Percentiles rank a stretch among this genome's conserved stretches.
These are phyloP conservation scores for Bombus soroeensis DNA, from an alignment of 1,140 invertebrate species.

Conservation along the genomic window DNA sequence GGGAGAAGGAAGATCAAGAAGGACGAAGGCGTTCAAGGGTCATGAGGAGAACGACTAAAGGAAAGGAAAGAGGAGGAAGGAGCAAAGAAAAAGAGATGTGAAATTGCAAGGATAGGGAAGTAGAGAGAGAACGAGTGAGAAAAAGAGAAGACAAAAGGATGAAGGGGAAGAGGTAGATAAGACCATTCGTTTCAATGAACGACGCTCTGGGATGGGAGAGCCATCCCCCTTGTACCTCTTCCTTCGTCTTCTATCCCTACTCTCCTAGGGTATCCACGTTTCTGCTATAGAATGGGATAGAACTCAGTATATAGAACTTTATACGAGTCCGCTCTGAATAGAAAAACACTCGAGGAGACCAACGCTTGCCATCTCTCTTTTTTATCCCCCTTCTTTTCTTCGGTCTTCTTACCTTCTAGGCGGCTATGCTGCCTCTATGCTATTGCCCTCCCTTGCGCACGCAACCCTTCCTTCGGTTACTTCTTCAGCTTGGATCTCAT, in stretches of 20 bases:
- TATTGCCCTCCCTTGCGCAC: slow-evolving; percentile 32
- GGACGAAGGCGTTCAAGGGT: slow-evolving; percentile 47
- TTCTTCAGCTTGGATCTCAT: slow-evolving; percentile 73
- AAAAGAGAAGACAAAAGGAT: slow-evolving; percentile 53
- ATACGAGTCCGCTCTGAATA: slow-evolving; percentile 75
- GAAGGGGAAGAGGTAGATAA: slow-evolving; percentile 69
- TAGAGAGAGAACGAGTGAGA: background rate
- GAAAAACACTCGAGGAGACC: slow-evolving; percentile 78
- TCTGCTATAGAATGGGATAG: slow-evolving; percentile 70
- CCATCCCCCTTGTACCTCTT: slow-evolving; percentile 56
- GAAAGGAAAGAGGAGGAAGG: background rate
- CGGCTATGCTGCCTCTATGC: background rate
- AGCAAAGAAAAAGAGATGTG: slow-evolving; percentile 18
- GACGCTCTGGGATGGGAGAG: slow-evolving; percentile 69
- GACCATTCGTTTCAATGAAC: slow-evolving; percentile 81
- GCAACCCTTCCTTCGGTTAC: slow-evolving; percentile 56
- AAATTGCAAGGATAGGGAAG: slow-evolving; percentile 54
- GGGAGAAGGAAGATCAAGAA: slow-evolving; percentile 36
- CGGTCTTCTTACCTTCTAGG: background rate
- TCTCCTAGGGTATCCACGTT: slow-evolving; percentile 53
- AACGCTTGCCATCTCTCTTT: slow-evolving; percentile 52
- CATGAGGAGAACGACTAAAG: slow-evolving; percentile 4
- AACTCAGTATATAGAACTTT: slow-evolving; percentile 76
- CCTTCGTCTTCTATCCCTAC: slow-evolving; percentile 53
- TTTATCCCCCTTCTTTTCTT: slow-evolving; percentile 22